Base-by-base conservation (phyloP, 1,140 invertebrate species). In the Mizuhopecten yessoensis region DNA sequence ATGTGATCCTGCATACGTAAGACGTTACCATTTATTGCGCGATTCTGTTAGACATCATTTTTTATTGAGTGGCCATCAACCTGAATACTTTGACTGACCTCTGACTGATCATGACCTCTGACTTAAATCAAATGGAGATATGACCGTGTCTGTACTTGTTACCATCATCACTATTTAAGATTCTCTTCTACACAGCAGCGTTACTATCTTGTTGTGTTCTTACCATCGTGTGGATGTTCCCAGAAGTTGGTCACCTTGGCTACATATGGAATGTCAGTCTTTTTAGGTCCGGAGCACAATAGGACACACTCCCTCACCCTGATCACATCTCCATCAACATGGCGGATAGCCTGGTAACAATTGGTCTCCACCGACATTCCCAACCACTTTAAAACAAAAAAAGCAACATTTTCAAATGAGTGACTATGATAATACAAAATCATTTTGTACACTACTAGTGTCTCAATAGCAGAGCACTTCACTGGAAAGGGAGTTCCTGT, bases 141-240 rank as follows among this genome's bases (percentile, higher is more conserved):
- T n/a, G n/a, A n/a, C n/a, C n/a, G n/a, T n/a, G n/a, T n/a, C n/a
- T n/a, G n/a, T n/a, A n/a, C n/a, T n/a, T 87, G 20, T 34, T 87
- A 34, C 34, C n/a, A 87, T 87, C 34, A 2, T 88, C 87, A n/a
- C n/a, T n/a, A n/a, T n/a, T n/a, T 15, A 88, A 34, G 33, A 13
- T 42, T 36, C 34, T 88, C 13, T 42, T 39, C 5, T 7, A 17
- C 34, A 88, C 34, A 39, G 2, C 13, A 33, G n/a, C 23, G 13
- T 7, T 42, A 23, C 13, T n/a, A 49, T 0, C n/a, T n/a, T n/a
- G n/a, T n/a, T n/a, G n/a, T n/a, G n/a, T n/a, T n/a, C 96, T 97
- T 96, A 99, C 99, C 98, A 96, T 99, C 98, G 96, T 99, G 98
- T 11, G 98, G 98, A 97, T 99, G 98, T 96, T 99, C 98, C 98